Conservation (phyloP, 2,113 vertebrate genomes). For the Gambusia holbrooki region DNA sequence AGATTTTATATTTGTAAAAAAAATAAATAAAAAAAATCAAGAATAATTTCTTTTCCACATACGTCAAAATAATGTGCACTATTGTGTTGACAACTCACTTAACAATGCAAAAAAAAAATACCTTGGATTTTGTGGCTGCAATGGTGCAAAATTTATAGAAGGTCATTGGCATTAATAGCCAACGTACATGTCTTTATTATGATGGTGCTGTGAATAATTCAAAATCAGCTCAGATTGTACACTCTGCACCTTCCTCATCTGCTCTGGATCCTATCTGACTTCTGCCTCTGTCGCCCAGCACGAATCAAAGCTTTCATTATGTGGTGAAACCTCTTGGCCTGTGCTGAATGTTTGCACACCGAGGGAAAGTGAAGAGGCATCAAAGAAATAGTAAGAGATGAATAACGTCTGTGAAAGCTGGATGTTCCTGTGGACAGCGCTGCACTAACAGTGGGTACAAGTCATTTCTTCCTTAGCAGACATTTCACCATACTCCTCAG, state of each 20-base stretch:
- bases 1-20: too few relatives aligned
- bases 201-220: slow-evolving; percentile 13
- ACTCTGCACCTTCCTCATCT: slow-evolving; percentile 18
- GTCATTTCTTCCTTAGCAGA: slow-evolving; percentile 44
- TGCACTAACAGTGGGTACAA: not conserved
- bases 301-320: slow-evolving; percentile 77
- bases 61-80: too few relatives aligned
- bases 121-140: too few relatives aligned
- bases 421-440: slow-evolving; percentile 6
- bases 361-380: slow-evolving; percentile 68
- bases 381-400: slow-evolving; percentile 67
- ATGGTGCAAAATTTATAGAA: too few relatives aligned
- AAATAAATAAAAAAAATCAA: too few relatives aligned
- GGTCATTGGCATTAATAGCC: not conserved
- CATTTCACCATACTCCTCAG: slow-evolving; percentile 30
- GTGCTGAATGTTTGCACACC: slow-evolving; percentile 40
- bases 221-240: slow-evolving; percentile 36
- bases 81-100: too few relatives aligned
- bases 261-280: slow-evolving; percentile 67
- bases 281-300: slow-evolving; percentile 69
- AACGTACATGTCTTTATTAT: slow-evolving; percentile 6
- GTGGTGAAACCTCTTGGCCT: slow-evolving; percentile 64
- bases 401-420: slow-evolving; percentile 65
- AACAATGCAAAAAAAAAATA: too few relatives aligned
- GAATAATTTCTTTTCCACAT: too few relatives aligned